Conservation (phyloP, 1,140 invertebrate genomes). For the Planococcus citri region DNA sequence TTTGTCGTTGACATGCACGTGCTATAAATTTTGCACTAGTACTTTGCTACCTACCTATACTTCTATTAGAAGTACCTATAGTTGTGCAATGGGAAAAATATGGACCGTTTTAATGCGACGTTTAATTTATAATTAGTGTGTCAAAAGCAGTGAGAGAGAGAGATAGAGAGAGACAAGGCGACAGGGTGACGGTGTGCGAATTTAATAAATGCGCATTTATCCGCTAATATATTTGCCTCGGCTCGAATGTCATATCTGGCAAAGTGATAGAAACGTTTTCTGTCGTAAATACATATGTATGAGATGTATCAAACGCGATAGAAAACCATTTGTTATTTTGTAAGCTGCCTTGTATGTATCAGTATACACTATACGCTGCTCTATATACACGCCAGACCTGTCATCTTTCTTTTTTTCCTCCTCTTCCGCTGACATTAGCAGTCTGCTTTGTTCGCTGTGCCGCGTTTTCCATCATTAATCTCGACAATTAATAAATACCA, state of each 20-base stretch:
- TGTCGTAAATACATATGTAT: background rate
- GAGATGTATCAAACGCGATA: constrained; percentile 2
- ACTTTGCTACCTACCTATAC: background rate
- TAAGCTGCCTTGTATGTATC: too few species aligned
- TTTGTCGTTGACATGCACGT: constrained; percentile 14
- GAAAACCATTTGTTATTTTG: constrained; percentile 8
- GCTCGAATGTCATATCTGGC: background rate
- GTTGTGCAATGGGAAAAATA: background rate
- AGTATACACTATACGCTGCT: too few species aligned
- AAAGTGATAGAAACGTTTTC: constrained; percentile 16
- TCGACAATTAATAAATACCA: background rate
- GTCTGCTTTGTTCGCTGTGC: background rate
- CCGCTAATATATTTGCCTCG: background rate
- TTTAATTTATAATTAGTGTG: constrained; percentile 18
- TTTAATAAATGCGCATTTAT: constrained; percentile 17
- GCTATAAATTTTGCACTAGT: background rate
- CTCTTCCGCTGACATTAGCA: background rate
- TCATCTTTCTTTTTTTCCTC: background rate
- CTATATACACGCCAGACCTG: too few species aligned
- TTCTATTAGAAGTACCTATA: too few species aligned
- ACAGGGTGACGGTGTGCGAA: background rate
- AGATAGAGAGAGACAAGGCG: background rate
- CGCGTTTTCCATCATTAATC: background rate
- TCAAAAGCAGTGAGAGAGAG: background rate
- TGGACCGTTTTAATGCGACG: background rate